Percentiles rank a stretch among this genome's conserved stretches.
These are phyloP conservation scores for Alosa sapidissima DNA, from an alignment of 2,797 vertebrate genomes.

Conservation along the genomic window DNA sequence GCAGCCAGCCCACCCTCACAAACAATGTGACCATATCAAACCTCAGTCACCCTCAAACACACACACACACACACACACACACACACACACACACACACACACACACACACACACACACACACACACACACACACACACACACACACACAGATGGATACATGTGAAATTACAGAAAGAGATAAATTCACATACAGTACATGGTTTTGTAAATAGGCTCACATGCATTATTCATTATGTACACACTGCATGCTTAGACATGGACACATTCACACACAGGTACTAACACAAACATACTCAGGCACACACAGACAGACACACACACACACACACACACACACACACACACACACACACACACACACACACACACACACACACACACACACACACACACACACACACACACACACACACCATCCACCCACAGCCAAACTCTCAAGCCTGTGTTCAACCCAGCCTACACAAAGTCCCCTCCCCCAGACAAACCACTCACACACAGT, in stretches of 20 bases:
- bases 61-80: conserved; percentile 47
- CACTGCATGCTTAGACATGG: not conserved
- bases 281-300: not conserved
- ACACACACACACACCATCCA: conserved; percentile 43
- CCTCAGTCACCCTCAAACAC: not conserved
- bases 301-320: not conserved
- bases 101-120: conserved; percentile 23
- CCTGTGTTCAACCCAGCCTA: conserved; percentile 27
- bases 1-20: not conserved
- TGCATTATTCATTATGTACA: conserved; percentile 7
- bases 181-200: not conserved
- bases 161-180: not conserved
- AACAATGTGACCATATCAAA: conserved; percentile 15
- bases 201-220: not conserved
- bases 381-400: not conserved
- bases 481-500: not conserved
- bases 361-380: not conserved
- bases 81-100: conserved; percentile 49
- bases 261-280: not conserved
- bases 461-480: conserved; percentile 33
- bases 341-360: not conserved
- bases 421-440: conserved; percentile 31
- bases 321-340: not conserved
- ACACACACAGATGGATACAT: not conserved
- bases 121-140: not conserved